Evolutionary conservation across 2,797 vertebrate genomes (phyloP).

Genomic region (Pyrocephalus nanus): DNA sequence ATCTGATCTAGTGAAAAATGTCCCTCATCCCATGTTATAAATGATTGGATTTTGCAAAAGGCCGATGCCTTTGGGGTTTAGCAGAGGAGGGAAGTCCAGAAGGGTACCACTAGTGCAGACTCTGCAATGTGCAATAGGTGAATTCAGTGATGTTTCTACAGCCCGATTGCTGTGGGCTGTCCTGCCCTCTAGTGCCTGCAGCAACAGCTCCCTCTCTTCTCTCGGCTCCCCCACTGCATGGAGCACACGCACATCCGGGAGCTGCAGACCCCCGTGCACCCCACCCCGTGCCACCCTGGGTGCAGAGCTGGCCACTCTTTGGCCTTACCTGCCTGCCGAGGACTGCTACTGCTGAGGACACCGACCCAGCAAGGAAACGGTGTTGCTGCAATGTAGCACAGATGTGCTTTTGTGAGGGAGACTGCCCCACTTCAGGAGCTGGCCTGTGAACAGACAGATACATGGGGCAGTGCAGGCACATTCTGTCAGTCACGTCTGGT

Average conservation of each 20-base stretch:
- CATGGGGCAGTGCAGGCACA: not conserved
- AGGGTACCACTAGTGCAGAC: rapidly evolving
- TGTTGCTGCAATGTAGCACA: not conserved
- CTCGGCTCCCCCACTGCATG: rapidly evolving
- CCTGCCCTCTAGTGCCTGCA: not conserved
- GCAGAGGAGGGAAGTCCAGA: not conserved
- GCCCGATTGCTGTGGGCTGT: not conserved
- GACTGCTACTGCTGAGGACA: not conserved
- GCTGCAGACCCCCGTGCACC: rapidly evolving
- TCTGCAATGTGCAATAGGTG: not conserved
- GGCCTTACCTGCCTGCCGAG: not conserved
- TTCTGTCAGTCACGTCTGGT: not conserved
- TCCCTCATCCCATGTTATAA: not conserved
- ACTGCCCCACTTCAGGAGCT: not conserved
- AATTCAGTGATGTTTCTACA: not conserved
- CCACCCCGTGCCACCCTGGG: rapidly evolving
- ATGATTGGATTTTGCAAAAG: not conserved
- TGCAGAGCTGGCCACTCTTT: not conserved
- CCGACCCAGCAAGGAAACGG: not conserved
- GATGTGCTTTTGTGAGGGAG: not conserved
- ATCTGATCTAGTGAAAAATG: not conserved
- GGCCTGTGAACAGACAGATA: not conserved
- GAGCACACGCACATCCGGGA: no score
- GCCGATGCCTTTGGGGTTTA: not conserved
- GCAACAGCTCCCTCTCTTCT: not conserved